phyloP scores from a whole-genome alignment of 2,888 invertebrate species.

The Sarcophaga carnaria region DNA sequence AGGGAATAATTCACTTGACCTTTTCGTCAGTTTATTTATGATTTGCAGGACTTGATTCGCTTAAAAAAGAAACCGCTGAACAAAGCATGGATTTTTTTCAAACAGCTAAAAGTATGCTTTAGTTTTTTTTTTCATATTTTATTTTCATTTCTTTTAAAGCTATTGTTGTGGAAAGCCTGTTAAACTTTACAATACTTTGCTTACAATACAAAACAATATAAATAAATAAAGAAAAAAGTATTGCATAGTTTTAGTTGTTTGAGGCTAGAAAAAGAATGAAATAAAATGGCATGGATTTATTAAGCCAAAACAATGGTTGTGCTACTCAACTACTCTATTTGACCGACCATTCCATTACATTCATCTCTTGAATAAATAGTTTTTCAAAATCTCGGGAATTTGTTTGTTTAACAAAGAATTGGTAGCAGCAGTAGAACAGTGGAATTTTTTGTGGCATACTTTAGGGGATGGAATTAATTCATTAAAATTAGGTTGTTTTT shows the following conservation, averaged over 20 bases:
- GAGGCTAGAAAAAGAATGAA: background rate
- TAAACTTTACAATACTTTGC: too few relatives aligned
- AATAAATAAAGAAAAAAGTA: too few relatives aligned
- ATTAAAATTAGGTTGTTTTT: constrained; percentile 15
- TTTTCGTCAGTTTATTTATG: constrained; percentile 43
- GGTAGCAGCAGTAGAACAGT: background rate
- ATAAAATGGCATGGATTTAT: background rate
- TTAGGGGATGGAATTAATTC: constrained; percentile 14
- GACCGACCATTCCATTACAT: too few relatives aligned
- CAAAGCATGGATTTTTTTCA: constrained; percentile 37
- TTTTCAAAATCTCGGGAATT: background rate
- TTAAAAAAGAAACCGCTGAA: constrained; percentile 16
- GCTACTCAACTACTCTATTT: too few relatives aligned
- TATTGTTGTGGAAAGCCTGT: too few relatives aligned
- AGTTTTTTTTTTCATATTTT: constrained; percentile 23
- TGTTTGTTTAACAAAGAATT: constrained; percentile 12
- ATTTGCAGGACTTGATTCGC: constrained; percentile 42
- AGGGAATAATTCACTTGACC: constrained; percentile 49
- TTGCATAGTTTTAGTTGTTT: constrained; percentile 15
- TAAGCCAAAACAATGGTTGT: background rate
- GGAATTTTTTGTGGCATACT: background rate
- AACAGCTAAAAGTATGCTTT: constrained; percentile 41
- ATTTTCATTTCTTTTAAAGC: background rate
- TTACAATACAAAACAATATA: too few relatives aligned
- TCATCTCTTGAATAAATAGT: background rate